phyloP scores from a whole-genome alignment of 2,797 vertebrate species.

The Coluber constrictor region DNA sequence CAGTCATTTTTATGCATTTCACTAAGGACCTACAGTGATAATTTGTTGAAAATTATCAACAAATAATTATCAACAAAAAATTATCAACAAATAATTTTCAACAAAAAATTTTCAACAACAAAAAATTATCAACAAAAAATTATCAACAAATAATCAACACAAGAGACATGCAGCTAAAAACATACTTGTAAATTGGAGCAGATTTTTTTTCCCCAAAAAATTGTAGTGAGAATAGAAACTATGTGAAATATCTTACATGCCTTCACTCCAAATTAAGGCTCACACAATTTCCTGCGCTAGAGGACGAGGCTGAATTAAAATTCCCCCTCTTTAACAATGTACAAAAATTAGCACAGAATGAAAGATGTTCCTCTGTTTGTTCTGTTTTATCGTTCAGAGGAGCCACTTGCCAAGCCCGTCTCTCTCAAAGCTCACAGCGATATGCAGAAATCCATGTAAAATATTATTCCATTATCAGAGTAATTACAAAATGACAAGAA shows the following conservation, averaged over 20 bases:
- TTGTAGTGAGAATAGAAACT: constrained; percentile 9
- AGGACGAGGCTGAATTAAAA: constrained; percentile 43
- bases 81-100: too few relatives aligned
- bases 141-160: background rate
- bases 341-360: constrained; percentile 36
- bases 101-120: background rate
- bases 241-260: constrained; percentile 16
- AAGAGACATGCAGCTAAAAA: background rate
- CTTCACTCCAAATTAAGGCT: constrained; percentile 18
- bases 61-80: too few relatives aligned
- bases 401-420: constrained; percentile 40
- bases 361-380: constrained; percentile 46
- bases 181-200: background rate
- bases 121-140: too few relatives aligned
- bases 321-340: constrained; percentile 26
- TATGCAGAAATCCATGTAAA: constrained; percentile 45
- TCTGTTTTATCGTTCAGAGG: constrained; percentile 44
- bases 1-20: background rate
- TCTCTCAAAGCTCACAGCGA: constrained; percentile 21
- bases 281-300: constrained; percentile 28
- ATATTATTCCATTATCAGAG: constrained; percentile 38
- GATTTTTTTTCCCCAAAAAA: background rate
- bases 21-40: background rate
- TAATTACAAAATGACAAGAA: constrained; percentile 36
- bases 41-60: background rate